phyloP scores from a whole-genome alignment of 35 echinoderm and acorn worm species.

The Hemicentrotus pulcherrimus region DNA sequence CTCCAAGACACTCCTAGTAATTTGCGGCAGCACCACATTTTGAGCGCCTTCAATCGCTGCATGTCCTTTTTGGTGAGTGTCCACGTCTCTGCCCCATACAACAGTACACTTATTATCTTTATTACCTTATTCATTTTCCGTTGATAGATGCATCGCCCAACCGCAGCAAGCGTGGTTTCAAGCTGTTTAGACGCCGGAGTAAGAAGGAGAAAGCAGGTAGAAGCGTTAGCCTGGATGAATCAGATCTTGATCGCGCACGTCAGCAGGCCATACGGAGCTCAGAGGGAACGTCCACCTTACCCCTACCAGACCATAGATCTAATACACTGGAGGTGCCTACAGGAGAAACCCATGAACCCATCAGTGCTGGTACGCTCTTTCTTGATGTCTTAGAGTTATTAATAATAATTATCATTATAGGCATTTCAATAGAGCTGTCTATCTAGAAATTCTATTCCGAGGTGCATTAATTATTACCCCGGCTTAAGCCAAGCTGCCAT shows the following conservation, averaged over 20 bases:
- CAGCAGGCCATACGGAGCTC: constrained; percentile 22
- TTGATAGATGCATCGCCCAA: constrained; percentile 62
- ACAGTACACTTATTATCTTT: not conserved
- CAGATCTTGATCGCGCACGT: not conserved
- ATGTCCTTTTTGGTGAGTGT: no score
- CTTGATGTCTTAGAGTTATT: not conserved
- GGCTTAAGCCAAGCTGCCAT: no score
- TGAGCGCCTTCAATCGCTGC: no score
- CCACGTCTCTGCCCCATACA: no score
- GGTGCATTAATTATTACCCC: no score
- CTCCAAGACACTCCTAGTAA: no score
- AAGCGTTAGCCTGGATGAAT: constrained; percentile 50
- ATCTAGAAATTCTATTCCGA: no score
- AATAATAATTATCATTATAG: no score
- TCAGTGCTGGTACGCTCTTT: not conserved
- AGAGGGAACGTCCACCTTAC: not conserved
- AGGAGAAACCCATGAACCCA: not conserved
- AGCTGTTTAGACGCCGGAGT: constrained; percentile 51
- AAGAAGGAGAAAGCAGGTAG: constrained; percentile 59
- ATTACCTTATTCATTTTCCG: not conserved
- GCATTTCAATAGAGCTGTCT: no score
- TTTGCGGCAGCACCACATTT: no score
- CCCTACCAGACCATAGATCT: not conserved
- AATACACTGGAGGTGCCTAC: constrained; percentile 62
- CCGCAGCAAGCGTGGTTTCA: constrained; percentile 58